phyloP scores from a whole-genome alignment of 2,888 invertebrate genomes.

The Chydorus sphaericus region DNA sequence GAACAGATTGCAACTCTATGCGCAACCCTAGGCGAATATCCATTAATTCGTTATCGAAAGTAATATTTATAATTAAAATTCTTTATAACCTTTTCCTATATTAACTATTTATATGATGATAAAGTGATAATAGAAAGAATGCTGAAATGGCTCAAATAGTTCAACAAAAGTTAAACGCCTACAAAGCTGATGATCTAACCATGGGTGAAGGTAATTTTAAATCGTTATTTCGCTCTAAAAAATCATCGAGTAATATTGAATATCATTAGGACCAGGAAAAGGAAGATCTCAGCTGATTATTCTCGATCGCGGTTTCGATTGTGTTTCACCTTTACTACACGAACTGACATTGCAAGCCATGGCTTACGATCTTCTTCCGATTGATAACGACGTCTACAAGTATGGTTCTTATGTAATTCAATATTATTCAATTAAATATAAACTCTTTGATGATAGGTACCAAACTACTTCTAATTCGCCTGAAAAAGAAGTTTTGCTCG shows the following conservation, averaged over 20 bases:
- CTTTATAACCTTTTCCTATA: too few relatives aligned
- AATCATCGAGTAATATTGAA: slow-evolving; percentile 2
- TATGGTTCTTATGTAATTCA: slow-evolving; percentile 29
- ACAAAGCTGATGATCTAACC: slow-evolving; percentile 99
- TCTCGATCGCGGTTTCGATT: slow-evolving; percentile 94
- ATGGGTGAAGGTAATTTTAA: slow-evolving; percentile 96
- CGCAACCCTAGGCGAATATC: slow-evolving; percentile 96
- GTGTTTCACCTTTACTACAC: slow-evolving; percentile 92
- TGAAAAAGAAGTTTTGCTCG: slow-evolving; percentile 84
- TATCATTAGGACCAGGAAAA: slow-evolving; percentile 58
- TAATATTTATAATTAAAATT: too few relatives aligned
- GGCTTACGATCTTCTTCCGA: slow-evolving; percentile 95
- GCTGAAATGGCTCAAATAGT: slow-evolving; percentile 94
- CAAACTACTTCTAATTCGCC: slow-evolving; percentile 61
- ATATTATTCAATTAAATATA: not conserved
- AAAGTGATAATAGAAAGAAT: slow-evolving; percentile 90
- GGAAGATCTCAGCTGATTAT: slow-evolving; percentile 89
- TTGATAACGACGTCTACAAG: slow-evolving; percentile 99
- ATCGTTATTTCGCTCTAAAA: slow-evolving; percentile 19
- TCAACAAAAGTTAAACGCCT: slow-evolving; percentile 97
- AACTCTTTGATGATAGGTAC: not conserved
- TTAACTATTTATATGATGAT: not conserved
- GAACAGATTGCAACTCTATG: slow-evolving; percentile 99
- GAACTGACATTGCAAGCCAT: slow-evolving; percentile 97
- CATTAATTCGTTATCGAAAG: slow-evolving; percentile 78